phyloP scores from a whole-genome alignment of 2,888 invertebrate species.

The Drosophila nr. perissopoda region DNA sequence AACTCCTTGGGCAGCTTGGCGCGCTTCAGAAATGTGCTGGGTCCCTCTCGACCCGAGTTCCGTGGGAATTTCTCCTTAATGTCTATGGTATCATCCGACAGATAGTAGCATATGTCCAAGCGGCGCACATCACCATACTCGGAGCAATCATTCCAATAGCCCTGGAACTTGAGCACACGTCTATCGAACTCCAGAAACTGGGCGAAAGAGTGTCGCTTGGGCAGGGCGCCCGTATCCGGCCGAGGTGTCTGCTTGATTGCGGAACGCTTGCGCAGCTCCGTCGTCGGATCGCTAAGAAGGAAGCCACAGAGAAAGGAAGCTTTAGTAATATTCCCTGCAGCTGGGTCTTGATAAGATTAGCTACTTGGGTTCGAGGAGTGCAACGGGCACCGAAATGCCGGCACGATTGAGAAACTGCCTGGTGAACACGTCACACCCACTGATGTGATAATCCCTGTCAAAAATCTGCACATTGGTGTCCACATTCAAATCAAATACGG shows the following conservation, averaged over 20 bases:
- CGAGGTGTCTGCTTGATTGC: slow-evolving; percentile 60
- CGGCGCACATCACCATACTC: slow-evolving; percentile 91
- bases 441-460: slow-evolving; percentile 92
- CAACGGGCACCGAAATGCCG: slow-evolving; percentile 93
- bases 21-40: slow-evolving; percentile 90
- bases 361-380: slow-evolving; percentile 86
- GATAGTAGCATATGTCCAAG: slow-evolving; percentile 92
- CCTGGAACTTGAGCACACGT: slow-evolving; percentile 90
- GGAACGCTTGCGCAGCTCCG: slow-evolving; percentile 84
- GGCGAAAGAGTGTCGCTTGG: slow-evolving; percentile 88
- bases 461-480: slow-evolving; percentile 92
- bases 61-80: slow-evolving; percentile 90
- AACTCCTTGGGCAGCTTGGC: slow-evolving; percentile 90
- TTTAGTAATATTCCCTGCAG: background rate
- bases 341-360: slow-evolving; percentile 40
- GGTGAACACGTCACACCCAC: slow-evolving; percentile 94
- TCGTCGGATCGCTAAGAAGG: slow-evolving; percentile 85
- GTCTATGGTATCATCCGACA: slow-evolving; percentile 95
- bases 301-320: background rate
- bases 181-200: slow-evolving; percentile 94
- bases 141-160: slow-evolving; percentile 95
- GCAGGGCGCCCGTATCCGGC: slow-evolving; percentile 65
- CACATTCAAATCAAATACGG: slow-evolving; percentile 94
- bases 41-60: slow-evolving; percentile 90
- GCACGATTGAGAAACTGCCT: slow-evolving; percentile 92